Conservation (phyloP, 53 echinoderm and acorn worm species). For the Paelopatides confundens region DNA sequence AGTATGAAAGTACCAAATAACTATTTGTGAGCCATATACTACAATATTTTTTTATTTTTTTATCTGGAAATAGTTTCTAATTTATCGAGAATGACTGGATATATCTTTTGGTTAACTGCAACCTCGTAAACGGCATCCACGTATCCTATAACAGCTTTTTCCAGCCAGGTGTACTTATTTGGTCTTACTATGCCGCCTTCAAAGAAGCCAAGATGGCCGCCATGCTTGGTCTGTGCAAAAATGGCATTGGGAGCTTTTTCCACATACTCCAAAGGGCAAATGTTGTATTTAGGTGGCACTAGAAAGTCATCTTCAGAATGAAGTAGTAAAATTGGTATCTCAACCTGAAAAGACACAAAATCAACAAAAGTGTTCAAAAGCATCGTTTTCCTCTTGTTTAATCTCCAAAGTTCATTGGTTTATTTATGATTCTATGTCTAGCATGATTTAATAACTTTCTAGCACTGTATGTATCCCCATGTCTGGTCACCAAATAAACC, state of each 20-base stretch:
- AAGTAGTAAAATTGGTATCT: conserved; percentile 85
- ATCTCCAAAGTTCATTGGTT: too few species aligned
- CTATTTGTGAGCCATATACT: too few species aligned
- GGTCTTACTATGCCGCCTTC: conserved; percentile 88
- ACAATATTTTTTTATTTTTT: not conserved
- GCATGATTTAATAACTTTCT: too few species aligned
- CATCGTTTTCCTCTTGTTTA: too few species aligned
- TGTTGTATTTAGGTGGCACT: conserved; percentile 76
- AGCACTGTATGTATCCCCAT: too few species aligned
- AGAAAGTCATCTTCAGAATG: conserved; percentile 92
- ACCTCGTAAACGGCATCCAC: conserved; percentile 78
- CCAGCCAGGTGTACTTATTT: conserved; percentile 91
- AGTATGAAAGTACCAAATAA: too few species aligned
- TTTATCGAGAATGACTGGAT: conserved; percentile 19
- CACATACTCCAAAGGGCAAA: conserved; percentile 66
- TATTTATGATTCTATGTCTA: too few species aligned
- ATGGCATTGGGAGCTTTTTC: conserved; percentile 79
- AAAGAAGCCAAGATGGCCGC: conserved; percentile 99
- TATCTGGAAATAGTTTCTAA: conserved; percentile 6
- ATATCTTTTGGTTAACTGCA: conserved; percentile 29
- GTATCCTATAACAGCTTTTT: conserved; percentile 70
- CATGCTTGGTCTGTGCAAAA: conserved; percentile 93
- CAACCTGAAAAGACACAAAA: conserved; percentile 52
- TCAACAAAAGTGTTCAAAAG: not conserved
- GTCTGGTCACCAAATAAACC: too few species aligned